Percentiles rank a stretch among this genome's conserved stretches.
Conservation (phyloP, 2,888 invertebrate species). For the Aradus depressus region DNA sequence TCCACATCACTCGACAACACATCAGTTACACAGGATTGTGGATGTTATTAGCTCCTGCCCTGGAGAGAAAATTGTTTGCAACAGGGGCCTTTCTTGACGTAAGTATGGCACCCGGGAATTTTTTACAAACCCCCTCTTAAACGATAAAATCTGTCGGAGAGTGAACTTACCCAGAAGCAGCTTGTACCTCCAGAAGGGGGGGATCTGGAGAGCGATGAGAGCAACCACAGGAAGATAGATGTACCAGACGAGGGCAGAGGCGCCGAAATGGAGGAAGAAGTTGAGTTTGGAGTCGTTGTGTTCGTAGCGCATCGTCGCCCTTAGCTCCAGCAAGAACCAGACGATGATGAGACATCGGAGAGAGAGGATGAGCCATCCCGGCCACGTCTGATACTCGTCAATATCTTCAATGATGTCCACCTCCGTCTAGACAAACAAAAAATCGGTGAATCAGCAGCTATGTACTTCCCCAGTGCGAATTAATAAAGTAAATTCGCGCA, state of each 20-base stretch:
- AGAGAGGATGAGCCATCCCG: conserved; percentile 85
- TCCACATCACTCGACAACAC: too few relatives aligned
- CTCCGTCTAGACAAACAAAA: conserved; percentile 60
- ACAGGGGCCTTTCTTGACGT: too few relatives aligned
- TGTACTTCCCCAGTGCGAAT: too few relatives aligned
- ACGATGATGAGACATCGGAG: conserved; percentile 75
- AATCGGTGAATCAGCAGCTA: too few relatives aligned
- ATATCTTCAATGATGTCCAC: conserved; percentile 92
- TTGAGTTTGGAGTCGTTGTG: conserved; percentile 74
- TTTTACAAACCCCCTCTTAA: too few relatives aligned
- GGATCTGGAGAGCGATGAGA: conserved; percentile 82
- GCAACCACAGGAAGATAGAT: conserved; percentile 92
- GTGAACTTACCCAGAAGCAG: conserved; percentile 64
- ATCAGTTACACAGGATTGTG: too few relatives aligned
- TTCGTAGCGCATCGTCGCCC: conserved; percentile 66
- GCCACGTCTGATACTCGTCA: conserved; percentile 96
- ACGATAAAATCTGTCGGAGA: conserved; percentile 7
- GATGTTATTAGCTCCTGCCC: too few relatives aligned
- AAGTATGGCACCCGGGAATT: too few relatives aligned
- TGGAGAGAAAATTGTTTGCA: too few relatives aligned
- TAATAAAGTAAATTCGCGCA: too few relatives aligned
- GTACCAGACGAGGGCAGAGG: conserved; percentile 96
- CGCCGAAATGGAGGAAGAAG: conserved; percentile 92
- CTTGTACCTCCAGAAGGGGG: conserved; percentile 91
- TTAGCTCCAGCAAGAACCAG: conserved; percentile 72